Base-by-base conservation (phyloP, 2,888 invertebrate genomes). In the Epirrita christyi region DNA sequence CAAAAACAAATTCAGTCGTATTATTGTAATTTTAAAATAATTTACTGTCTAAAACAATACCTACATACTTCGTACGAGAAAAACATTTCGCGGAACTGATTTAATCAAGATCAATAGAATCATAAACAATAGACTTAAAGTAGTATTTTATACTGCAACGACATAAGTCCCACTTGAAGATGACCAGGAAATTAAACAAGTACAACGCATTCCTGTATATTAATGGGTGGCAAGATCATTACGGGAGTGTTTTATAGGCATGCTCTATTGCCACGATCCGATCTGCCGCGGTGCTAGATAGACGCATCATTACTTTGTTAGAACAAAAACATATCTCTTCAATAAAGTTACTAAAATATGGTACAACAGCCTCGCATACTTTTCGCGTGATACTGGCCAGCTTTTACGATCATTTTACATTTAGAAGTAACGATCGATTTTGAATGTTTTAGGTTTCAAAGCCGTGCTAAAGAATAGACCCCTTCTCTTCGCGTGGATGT, bases 151-250 rank as follows among this genome's bases (percentile, higher is more conserved):
- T 73, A 68, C 66, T 63, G 61, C 72, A 65, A 71, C 64, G 63
- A 67, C 65, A 71, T 68, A 55, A 56, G 60, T 54, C 64, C 75
- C 67, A 76, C 74, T 76, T 70, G 73, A 76, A 75, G 86, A 85
- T 76, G 81, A 83, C 71, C 78, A 80, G 85, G 86, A 88, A 85
- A 80, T 78, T 62, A 61, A 58, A 63, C 63, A 63, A 73, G 65
- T 74, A 70, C 75, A 72, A 78, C 70, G 75, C 85, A 85, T 87
- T 81, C 85, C 80, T 79, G 76, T 79, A 79, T 79, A 81, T 79
- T 79, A 81, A 78, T 76, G 72, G 71, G 75, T 73, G 79, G 75
- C 76, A 80, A 81, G 81, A 83, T 76, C 76, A 79, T 86, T 86
- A 85, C 76, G 73, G 74, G 67, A 75, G 65, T 76, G 75, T 78